Conservation (phyloP, 1,140 invertebrate species). For the Drosophila lacertosa region DNA sequence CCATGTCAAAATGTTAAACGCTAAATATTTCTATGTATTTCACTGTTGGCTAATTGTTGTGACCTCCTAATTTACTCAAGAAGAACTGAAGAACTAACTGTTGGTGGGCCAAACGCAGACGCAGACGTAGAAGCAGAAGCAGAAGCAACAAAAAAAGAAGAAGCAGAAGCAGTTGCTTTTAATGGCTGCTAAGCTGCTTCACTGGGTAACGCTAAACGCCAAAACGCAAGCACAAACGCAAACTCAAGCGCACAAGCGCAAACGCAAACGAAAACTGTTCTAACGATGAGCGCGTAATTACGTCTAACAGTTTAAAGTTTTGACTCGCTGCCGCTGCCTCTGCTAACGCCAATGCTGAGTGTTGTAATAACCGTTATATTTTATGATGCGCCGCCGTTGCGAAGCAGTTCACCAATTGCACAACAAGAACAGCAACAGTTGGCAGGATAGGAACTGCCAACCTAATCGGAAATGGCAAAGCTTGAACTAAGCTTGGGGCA, state of each 20-base stretch:
- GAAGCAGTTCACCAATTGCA: too few species aligned
- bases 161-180: conserved; percentile 37
- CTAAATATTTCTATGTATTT: conserved; percentile 65
- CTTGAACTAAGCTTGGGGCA: not conserved
- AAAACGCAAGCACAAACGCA: not conserved
- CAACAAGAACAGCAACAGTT: conserved; percentile 19
- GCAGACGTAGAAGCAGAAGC: conserved; percentile 16
- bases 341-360: conserved; percentile 32
- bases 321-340: conserved; percentile 14
- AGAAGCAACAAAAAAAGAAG: conserved; percentile 20
- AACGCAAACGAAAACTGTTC: conserved; percentile 69
- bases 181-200: conserved; percentile 59
- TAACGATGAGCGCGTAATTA: conserved; percentile 75
- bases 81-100: conserved; percentile 63
- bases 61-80: conserved; percentile 84
- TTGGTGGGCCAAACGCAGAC: too few species aligned
- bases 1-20: conserved; percentile 79
- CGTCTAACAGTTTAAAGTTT: conserved; percentile 63
- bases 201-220: conserved; percentile 11
- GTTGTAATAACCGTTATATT: conserved; percentile 78
- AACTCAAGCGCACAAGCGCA: conserved; percentile 21
- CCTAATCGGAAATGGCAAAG: conserved; percentile 16
- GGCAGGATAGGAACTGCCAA: conserved; percentile 22
- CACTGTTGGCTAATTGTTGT: conserved; percentile 84
- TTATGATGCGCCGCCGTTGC: conserved; percentile 71